A percentile compares a stretch with the other conserved stretches of the same genome.
Conservation (phyloP, 2,888 invertebrate genomes). For the Thereva unica region DNA sequence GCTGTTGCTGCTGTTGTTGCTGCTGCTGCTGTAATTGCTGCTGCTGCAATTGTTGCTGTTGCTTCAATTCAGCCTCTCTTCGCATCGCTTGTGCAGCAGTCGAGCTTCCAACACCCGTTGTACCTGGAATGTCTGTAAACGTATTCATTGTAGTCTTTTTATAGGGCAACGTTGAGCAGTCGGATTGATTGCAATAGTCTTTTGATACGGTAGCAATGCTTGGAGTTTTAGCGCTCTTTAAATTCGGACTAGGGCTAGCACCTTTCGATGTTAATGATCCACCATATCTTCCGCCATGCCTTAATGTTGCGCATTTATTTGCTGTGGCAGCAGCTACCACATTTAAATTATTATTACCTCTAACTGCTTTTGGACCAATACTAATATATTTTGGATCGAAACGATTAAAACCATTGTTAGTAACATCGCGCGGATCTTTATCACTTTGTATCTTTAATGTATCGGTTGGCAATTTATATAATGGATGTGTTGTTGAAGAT, state of each 20-base stretch:
- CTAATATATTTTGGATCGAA: constrained; percentile 59
- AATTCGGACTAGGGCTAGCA: constrained; percentile 55
- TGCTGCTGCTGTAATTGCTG: constrained; percentile 43
- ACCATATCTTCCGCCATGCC: constrained; percentile 58
- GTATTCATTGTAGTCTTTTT: constrained; percentile 52
- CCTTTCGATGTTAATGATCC: constrained; percentile 52
- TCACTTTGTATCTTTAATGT: constrained; percentile 45
- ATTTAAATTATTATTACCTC: constrained; percentile 54
- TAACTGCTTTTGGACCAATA: constrained; percentile 57
- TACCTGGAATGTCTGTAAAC: constrained; percentile 56
- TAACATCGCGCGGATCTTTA: constrained; percentile 58
- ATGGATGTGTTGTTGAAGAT: constrained; percentile 53
- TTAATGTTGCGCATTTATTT: constrained; percentile 57
- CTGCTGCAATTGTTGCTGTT: constrained; percentile 29
- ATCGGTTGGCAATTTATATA: constrained; percentile 52
- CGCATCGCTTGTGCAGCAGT: constrained; percentile 48
- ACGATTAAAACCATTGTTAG: constrained; percentile 58
- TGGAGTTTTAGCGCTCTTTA: constrained; percentile 58
- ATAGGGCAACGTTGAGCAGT: constrained; percentile 53
- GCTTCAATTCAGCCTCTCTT: constrained; percentile 47
- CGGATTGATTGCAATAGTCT: constrained; percentile 56
- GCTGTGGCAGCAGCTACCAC: constrained; percentile 52
- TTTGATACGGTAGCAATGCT: constrained; percentile 59
- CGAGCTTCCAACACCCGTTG: constrained; percentile 56
- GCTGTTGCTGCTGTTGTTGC: constrained; percentile 48